Base-by-base conservation (phyloP, 92 coral and sea anemone genomes). In the Phymanthus crucifer region DNA sequence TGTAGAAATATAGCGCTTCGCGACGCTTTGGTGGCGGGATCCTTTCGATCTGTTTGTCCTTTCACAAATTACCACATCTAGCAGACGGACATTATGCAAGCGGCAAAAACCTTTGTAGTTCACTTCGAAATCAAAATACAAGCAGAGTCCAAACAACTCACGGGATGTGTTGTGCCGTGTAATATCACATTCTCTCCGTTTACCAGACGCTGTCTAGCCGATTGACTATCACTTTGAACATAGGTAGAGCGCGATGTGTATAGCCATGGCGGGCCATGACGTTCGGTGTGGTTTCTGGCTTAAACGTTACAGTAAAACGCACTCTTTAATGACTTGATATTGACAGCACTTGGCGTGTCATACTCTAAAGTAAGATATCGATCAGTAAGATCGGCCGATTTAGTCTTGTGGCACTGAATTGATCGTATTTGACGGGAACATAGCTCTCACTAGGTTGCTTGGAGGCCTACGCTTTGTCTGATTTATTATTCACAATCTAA, bases 191-290 rank as follows among this genome's bases (percentile, higher is more conserved):
- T 54, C 27, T 54, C 5, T 3, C 21, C 21, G 64, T 8, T n/a
- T n/a, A 54, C 27, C 64, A 54, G 64, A 54, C 64, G 31, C 21
- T 54, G 64, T 54, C 64, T 54, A 54, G 64, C 64, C 64, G 64
- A 54, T 8, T 54, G 26, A 29, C 64, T 54, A 54, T 54, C 64
- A 54, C 14, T 54, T 54, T 54, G 27, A 54, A 54, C 64, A 24
- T 24, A 26, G 64, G 26, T 54, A n/a, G 64, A 54, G n/a, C 24
- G 27, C 26, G 64, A n/a, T n/a, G n/a, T n/a, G 21, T 17, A 50
- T 50, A 50, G 14, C 57, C 14, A 13, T 50, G 57, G 4, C 8
- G n/a, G n/a, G n/a, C n/a, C n/a, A 21, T 54, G 64, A 54, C 64
- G 64, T 24, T 54, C n/a, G 64, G 8, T 54, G 8, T 54, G 64